Percentiles rank a stretch among this genome's conserved stretches.
Evolutionary conservation across 2,888 invertebrate genomes (phyloP).

Genomic region (Calameuta idolon): DNA sequence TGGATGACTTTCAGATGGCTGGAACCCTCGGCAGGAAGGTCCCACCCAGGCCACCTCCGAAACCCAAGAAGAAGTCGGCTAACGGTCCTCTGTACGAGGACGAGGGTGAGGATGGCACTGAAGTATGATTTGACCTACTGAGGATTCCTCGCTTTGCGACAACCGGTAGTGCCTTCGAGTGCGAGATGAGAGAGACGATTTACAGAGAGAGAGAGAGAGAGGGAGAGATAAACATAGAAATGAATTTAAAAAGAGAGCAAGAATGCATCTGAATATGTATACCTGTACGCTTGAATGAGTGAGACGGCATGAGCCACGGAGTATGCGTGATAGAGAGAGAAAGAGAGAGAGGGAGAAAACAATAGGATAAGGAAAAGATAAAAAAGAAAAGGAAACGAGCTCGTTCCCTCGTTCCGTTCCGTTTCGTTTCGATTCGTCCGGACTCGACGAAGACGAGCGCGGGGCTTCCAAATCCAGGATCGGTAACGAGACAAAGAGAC

Average conservation of each 20-base stretch:
- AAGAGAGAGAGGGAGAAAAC: background rate
- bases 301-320: background rate
- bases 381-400: background rate
- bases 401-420: background rate
- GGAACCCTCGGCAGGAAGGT: conserved; percentile 75
- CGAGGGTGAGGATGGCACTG: conserved; percentile 90
- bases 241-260: background rate
- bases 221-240: background rate
- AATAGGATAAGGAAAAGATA: background rate
- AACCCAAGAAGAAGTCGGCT: conserved; percentile 79
- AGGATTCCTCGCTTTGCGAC: conserved; percentile 60
- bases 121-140: conserved; percentile 73
- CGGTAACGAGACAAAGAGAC: background rate
- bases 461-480: conserved; percentile 9
- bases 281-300: background rate
- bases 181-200: background rate
- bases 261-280: background rate
- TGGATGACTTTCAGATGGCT: conserved; percentile 70
- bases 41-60: conserved; percentile 86
- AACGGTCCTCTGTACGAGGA: conserved; percentile 86
- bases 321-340: background rate
- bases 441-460: background rate
- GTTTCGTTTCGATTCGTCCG: background rate
- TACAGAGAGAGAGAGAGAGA: background rate
- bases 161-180: conserved; percentile 60